Base-by-base conservation (phyloP, 2,113 vertebrate species). In the Gyps fulvus region DNA sequence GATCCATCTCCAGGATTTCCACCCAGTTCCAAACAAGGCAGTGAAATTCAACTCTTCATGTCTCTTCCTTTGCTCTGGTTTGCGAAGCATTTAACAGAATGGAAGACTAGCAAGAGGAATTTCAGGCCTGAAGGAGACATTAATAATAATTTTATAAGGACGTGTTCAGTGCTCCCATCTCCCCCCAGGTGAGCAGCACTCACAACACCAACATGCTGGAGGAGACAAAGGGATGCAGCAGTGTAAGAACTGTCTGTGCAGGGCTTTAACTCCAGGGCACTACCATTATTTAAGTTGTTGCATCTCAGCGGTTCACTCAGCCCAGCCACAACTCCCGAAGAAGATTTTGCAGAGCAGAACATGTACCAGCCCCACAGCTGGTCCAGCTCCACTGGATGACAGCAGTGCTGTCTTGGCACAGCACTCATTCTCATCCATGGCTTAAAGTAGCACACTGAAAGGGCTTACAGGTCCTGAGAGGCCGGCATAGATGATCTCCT, bases 1-100 rank as follows among this genome's bases (percentile, higher is more conserved):
- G 94, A 96, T 97, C 96, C 95, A 96, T 97, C 96, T 94, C 95
- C 91, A 97, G 95, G 97, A 95, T 97, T 97, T 97, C 89, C 95
- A 97, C 94, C 93, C 95, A 94, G 95, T 96, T 96, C 92, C 92
- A 92, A 96, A 97, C 93, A 97, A 95, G 95, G 89, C 97, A 97
- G 96, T 98, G 93, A 97, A 97, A 97, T 97, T 97, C 95, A 98
- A 93, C 94, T 97, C 93, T 97, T 97, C 96, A 83, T 31, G 92
- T 97, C 94, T 97, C 96, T 96, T 98, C 94, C 93, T 97, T 95
- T 97, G 92, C 96, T 96, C 84, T 86, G 94, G 93, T 94, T 98
- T 97, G 77, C 47, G 92, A 94, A 93, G 93, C 93, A 97, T 95
- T 96, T 97, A 96, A 97, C 89, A 95, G 95, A 95, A 90, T 4